A percentile compares a stretch with the other conserved stretches of the same genome.
Evolutionary conservation across 2,113 vertebrate genomes (phyloP).

Genomic region (Cyanocitta stelleri): DNA sequence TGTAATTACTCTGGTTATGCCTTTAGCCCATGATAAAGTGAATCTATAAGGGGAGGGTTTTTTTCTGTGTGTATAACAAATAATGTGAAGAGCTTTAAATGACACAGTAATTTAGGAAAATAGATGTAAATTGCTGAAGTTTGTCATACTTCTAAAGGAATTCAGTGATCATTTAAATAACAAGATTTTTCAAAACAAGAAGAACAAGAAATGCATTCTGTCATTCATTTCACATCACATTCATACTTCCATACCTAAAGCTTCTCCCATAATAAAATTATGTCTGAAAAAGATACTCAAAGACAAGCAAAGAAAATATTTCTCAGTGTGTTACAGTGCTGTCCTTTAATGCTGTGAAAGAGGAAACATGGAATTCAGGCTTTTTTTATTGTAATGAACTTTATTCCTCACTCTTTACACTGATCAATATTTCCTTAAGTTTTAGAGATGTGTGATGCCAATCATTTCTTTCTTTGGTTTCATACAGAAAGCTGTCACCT

Average conservation of each 20-base stretch:
- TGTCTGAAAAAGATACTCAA: background rate
- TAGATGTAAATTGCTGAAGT: background rate
- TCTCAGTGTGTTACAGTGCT: background rate
- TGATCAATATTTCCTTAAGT: background rate
- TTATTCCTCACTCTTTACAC: background rate
- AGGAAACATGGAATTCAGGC: background rate
- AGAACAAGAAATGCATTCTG: background rate
- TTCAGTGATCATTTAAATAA: background rate
- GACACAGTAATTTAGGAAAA: background rate
- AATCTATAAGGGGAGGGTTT: background rate
- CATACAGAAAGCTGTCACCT: conserved; percentile 26
- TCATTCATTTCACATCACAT: background rate
- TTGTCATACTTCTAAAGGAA: background rate
- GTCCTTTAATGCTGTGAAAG: background rate
- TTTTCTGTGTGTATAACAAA: background rate
- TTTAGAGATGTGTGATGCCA: background rate
- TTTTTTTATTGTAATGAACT: background rate
- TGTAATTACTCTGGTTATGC: conserved; percentile 27
- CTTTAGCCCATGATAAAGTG: background rate
- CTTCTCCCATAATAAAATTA: background rate
- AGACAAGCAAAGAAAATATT: background rate
- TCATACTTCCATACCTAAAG: background rate
- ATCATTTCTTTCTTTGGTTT: conserved; percentile 28
- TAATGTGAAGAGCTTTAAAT: background rate
- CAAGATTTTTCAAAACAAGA: background rate